Base-by-base conservation (phyloP, 2,113 vertebrate species). In the Oreochromis niloticus region DNA sequence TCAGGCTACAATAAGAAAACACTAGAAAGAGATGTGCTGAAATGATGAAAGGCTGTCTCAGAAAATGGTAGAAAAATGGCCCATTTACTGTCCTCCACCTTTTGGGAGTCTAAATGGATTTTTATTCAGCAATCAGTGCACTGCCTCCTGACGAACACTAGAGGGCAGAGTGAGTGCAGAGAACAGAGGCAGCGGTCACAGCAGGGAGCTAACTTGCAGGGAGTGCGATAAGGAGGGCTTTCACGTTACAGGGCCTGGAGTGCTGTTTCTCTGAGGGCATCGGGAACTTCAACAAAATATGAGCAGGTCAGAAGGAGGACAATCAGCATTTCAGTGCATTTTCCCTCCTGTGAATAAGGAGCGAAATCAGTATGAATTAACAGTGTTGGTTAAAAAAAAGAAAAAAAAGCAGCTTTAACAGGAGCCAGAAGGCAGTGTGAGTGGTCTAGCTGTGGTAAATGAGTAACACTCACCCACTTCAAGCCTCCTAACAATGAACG, bases 41-140 rank as follows among this genome's bases (percentile, higher is more conserved):
- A 91, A 96, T 96, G 96, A 97, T 96, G 95, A 96, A 96, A 96
- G 96, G 94, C 93, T 92, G 85, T 82, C 91, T 92, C 71, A 71
- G 93, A 89, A 95, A 96, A 96, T 96, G 92, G 95, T 86, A 92
- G 93, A 94, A 95, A 97, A 96, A 96, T 96, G 94, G 90, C 84
- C 95, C 92, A 96, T 96, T 96, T 97, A 95, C 92, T 94, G 93
- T 92, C 92, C 93, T 91, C 89, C 90, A 94, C 91, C 87, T 93
- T 93, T 83, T 87, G 84, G 93, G 86, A 88, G 87, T 63, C 82
- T 82, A 89, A 92, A 93, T 93, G 92, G 91, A 85, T 87, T 91
- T 91, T 89, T 88, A 81, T 86, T 89, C 88, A 73, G 86, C 78
- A 73, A 66, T 86, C 52, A 84, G 66, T 86, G 92, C 90, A 92